Percentiles rank a stretch among this genome's conserved stretches.
phyloP scores from a whole-genome alignment of 1,140 invertebrate species.

The Acromyrmex charruanus region DNA sequence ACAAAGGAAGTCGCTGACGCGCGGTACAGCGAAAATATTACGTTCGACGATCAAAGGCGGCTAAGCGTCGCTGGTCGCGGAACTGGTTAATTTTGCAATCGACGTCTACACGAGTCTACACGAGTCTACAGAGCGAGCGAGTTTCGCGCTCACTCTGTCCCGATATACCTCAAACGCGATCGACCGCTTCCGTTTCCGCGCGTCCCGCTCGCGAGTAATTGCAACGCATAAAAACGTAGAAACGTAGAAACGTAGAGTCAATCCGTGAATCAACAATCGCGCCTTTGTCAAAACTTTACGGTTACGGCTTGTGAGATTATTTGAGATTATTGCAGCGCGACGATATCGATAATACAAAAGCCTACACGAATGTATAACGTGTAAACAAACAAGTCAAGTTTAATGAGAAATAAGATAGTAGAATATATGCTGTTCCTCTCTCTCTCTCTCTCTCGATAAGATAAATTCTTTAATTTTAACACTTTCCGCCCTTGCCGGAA shows the following conservation, averaged over 20 bases:
- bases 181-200: slow-evolving; percentile 50
- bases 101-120: not conserved
- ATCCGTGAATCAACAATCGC: not conserved
- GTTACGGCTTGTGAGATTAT: not conserved
- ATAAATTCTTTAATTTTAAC: not conserved
- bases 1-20: slow-evolving; percentile 28
- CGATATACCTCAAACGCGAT: slow-evolving; percentile 7
- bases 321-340: not conserved
- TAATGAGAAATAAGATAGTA: no score
- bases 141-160: not conserved
- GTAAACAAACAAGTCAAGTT: not conserved
- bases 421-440: not conserved
- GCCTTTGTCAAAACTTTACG: not conserved
- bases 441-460: not conserved
- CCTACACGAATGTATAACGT: not conserved
- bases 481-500: not conserved
- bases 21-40: slow-evolving; percentile 27
- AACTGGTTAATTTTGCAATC: slow-evolving; percentile 44
- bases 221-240: slow-evolving; percentile 5
- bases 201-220: not conserved
- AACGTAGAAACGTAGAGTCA: slow-evolving; percentile 1
- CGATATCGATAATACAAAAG: not conserved
- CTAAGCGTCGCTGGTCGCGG: not conserved
- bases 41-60: not conserved
- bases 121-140: no score